phyloP scores from a whole-genome alignment of 2,113 vertebrate species.

The Thymallus thymallus region DNA sequence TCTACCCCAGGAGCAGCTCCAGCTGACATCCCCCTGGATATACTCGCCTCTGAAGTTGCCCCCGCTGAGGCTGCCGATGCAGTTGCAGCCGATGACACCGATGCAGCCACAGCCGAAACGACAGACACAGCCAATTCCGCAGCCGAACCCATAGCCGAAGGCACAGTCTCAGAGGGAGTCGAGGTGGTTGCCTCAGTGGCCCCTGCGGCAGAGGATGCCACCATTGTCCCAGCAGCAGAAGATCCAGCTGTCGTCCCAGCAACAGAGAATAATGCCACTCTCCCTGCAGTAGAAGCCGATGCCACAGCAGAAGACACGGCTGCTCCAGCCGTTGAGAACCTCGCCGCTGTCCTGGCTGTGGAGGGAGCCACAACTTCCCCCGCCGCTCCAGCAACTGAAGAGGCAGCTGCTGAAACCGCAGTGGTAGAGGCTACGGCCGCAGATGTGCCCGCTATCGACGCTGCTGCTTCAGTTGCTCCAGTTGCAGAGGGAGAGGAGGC shows the following conservation, averaged over 20 bases:
- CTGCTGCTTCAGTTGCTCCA: conserved; percentile 58
- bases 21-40: conserved; percentile 43
- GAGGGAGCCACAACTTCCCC: conserved; percentile 53
- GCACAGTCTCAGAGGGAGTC: not conserved
- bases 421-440: conserved; percentile 60
- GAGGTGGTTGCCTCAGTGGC: conserved; percentile 39
- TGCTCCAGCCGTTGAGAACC: conserved; percentile 33
- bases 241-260: conserved; percentile 44
- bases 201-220: not conserved
- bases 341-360: conserved; percentile 27
- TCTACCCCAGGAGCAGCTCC: conserved; percentile 48
- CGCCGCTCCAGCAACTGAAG: conserved; percentile 50
- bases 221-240: not conserved
- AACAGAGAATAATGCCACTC: conserved; percentile 33
- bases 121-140: conserved; percentile 32
- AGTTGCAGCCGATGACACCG: conserved; percentile 26
- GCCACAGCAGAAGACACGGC: conserved; percentile 49
- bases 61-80: conserved; percentile 6
- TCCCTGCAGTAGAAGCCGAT: conserved; percentile 59
- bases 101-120: conserved; percentile 18
- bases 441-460: conserved; percentile 16
- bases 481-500: conserved; percentile 59
- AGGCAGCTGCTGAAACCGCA: not conserved
- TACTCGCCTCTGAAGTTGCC: conserved; percentile 55
- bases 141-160: not conserved